Conservation (phyloP, 2,888 invertebrate genomes). For the Priocnemis perturbator region DNA sequence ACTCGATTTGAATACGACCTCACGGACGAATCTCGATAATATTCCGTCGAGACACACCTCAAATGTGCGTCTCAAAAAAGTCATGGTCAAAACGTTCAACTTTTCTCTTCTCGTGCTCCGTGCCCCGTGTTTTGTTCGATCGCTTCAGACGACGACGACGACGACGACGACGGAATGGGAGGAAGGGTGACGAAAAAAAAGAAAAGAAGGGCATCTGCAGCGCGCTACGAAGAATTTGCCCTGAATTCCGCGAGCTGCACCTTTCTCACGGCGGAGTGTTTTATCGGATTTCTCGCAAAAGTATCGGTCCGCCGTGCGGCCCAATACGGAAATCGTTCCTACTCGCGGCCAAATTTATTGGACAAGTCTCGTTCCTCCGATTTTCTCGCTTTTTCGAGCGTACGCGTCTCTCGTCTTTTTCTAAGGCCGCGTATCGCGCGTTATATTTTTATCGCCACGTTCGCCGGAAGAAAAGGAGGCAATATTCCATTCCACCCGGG, state of each 20-base stretch:
- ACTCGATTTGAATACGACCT: slow-evolving; percentile 51
- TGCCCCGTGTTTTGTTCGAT: too few relatives aligned
- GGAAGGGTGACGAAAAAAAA: background rate
- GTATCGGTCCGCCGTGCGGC: slow-evolving; percentile 21
- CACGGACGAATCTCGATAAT: slow-evolving; percentile 39
- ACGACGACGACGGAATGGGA: too few relatives aligned
- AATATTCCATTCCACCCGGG: too few relatives aligned
- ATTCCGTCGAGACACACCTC: background rate
- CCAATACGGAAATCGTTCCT: slow-evolving; percentile 43
- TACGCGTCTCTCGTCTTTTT: slow-evolving; percentile 13
- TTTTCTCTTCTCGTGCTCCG: background rate
- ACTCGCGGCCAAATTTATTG: slow-evolving; percentile 38
- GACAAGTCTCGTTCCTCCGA: background rate
- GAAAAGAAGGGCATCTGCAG: background rate
- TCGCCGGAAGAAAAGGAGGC: too few relatives aligned
- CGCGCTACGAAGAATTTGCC: slow-evolving; percentile 40
- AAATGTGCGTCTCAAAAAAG: background rate
- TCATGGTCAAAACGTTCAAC: slow-evolving; percentile 7
- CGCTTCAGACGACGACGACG: too few relatives aligned
- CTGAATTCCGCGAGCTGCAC: slow-evolving; percentile 47
- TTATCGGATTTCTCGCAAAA: slow-evolving; percentile 40
- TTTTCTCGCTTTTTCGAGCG: background rate
- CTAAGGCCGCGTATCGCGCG: background rate
- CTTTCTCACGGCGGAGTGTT: slow-evolving; percentile 47
- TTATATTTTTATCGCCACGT: too few relatives aligned